Conservation (phyloP, 1,140 invertebrate species). For the Grapholita molesta region DNA sequence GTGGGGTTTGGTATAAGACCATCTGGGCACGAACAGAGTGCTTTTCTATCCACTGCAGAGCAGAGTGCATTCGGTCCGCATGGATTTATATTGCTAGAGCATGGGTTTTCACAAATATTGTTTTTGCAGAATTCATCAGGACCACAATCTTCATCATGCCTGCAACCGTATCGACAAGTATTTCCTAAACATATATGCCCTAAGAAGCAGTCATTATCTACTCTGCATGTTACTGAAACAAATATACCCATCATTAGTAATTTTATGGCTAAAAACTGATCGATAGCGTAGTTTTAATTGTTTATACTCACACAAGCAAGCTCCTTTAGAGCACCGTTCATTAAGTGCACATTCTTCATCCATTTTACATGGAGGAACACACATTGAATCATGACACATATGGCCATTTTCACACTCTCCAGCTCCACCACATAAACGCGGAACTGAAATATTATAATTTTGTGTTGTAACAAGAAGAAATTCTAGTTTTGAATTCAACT, state of each 20-base stretch:
- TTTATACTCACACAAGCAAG: slow-evolving; percentile 90
- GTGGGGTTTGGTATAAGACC: slow-evolving; percentile 92
- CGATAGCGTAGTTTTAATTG: too few relatives aligned
- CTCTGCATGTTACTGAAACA: slow-evolving; percentile 89
- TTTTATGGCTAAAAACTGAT: too few relatives aligned
- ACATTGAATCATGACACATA: slow-evolving; percentile 88
- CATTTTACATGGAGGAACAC: slow-evolving; percentile 84
- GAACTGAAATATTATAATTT: slow-evolving; percentile 79
- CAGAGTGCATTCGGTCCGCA: slow-evolving; percentile 92
- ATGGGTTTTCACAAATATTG: slow-evolving; percentile 90
- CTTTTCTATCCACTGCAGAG: slow-evolving; percentile 88
- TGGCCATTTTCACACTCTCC: slow-evolving; percentile 84
- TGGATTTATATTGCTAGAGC: slow-evolving; percentile 80
- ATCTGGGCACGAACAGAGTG: slow-evolving; percentile 87
- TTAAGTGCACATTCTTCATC: slow-evolving; percentile 94
- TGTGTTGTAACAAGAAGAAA: too few relatives aligned
- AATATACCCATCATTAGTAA: slow-evolving; percentile 21
- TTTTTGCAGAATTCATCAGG: slow-evolving; percentile 88
- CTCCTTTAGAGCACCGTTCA: slow-evolving; percentile 90
- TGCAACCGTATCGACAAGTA: slow-evolving; percentile 91
- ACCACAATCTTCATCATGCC: slow-evolving; percentile 91
- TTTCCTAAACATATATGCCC: slow-evolving; percentile 93
- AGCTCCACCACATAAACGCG: slow-evolving; percentile 84
- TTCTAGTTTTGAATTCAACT: too few relatives aligned
- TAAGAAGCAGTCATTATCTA: slow-evolving; percentile 94